Evolutionary conservation across 2,888 invertebrate genomes (phyloP).

Genomic region (Aphelenchoides bicaudatus): DNA sequence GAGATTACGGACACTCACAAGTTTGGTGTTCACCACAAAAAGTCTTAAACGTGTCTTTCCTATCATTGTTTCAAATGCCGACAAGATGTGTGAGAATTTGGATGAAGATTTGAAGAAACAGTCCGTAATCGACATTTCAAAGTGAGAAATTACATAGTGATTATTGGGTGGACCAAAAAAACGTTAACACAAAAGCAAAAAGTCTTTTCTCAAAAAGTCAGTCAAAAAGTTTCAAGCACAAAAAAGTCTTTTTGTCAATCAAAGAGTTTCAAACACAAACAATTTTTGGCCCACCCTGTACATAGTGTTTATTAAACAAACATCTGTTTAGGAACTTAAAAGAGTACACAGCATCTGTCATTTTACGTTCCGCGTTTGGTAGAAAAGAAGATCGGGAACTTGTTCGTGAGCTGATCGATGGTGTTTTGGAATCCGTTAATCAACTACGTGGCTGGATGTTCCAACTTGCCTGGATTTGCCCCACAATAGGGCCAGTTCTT

Average conservation of each 20-base stretch:
- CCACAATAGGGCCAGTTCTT: neutral
- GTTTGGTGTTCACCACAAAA: conserved; percentile 64
- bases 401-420: conserved; percentile 15
- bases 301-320: too few species aligned
- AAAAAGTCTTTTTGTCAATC: too few species aligned
- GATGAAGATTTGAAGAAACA: conserved; percentile 62
- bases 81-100: too few species aligned
- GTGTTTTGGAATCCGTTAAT: neutral
- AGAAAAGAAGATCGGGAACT: conserved; percentile 26
- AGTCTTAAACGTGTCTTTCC: conserved; percentile 63
- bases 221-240: too few species aligned
- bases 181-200: conserved; percentile 63
- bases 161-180: conserved; percentile 46
- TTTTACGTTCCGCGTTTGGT: conserved; percentile 64
- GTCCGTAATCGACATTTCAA: conserved; percentile 61
- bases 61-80: too few species aligned
- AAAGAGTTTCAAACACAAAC: too few species aligned
- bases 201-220: too few species aligned
- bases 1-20: conserved; percentile 64
- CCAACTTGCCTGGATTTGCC: neutral
- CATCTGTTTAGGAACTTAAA: conserved; percentile 60
- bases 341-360: conserved; percentile 65
- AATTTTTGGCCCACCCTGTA: too few species aligned
- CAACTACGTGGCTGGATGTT: neutral
- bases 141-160: conserved; percentile 61